Evolutionary conservation across 2,888 invertebrate genomes (phyloP), one percentile per base, ranked within the genome.

Genomic region (Spodoptera picta): DNA sequence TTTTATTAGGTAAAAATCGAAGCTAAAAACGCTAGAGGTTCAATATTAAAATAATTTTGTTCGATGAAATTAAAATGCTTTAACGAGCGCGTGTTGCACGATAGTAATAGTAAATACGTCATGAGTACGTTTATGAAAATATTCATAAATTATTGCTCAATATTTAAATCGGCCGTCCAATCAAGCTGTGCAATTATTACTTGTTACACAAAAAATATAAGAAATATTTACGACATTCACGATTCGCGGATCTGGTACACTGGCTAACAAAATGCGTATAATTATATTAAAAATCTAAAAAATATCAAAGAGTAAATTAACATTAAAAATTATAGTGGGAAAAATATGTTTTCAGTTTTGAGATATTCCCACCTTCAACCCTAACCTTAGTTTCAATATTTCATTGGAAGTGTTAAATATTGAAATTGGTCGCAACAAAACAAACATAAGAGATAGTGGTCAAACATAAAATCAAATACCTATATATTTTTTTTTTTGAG

Each of bases 241-340:
- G 73, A 73, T 54, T 72, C 52, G 57, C 65, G 54, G 64, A 50
- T 69, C 52, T 57, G 61, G 66, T 60, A 69, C 74, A 80, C 78
- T 61, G 65, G 73, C 75, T 73, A 73, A 80, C 77, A 75, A 83
- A 83, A 85, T 82, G 81, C 50, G 83, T 70, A 86, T 84, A 87
- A 86, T 87, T 83, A 87, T 85, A 86, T 79, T 81, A 75, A 79
- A 71, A 82, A 79, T 19, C 2, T 19, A 19, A 19, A 19, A 19
- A 19, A 19, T 19, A 19, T 19, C 19, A 19, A 69, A 83, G 75
- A 65, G 85, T 88, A 6, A 6, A 1, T 31, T 31, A 31, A 31
- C 4, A 31, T 6, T 6, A 3, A 31, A 6, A 6, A 6, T 6
- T 0, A 4, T 31, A 31, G 31, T 6, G 31, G 31, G 31, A 31